Base-by-base conservation (phyloP, 1,140 invertebrate species). In the Trachelipus rathkii region DNA sequence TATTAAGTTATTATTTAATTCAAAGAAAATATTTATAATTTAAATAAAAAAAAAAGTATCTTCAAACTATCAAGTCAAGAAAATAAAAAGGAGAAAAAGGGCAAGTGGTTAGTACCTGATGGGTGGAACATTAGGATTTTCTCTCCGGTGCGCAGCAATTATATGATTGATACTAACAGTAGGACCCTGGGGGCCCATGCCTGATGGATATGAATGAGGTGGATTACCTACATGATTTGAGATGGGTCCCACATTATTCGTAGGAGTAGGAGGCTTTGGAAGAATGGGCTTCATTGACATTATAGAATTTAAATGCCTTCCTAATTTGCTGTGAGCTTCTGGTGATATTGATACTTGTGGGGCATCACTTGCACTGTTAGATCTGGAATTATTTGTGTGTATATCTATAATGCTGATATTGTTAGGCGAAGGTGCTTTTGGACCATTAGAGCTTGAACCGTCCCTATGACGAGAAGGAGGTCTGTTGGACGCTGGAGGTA, bases 91-190 rank as follows among this genome's bases (percentile, higher is more conserved):
- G 9, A 50, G 24, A 44, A 67, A 44, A 23, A 70, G 33, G 6
- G 33, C 6, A 33, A 33, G 33, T 33, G 1, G 33, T 33, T 33
- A 33, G 33, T 75, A 77, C 82, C 82, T 77, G 11, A 80, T 78
- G 5, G 82, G 82, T 6, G 79, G 78, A 76, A 80, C 77, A 44
- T 81, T 78, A 3, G 82, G 82, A 72, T 82, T 82, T 71, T 82
- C 82, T 69, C 91, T 89, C 77, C 92, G 88, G 82, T 93, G 92
- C 84, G 93, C 92, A 0, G 91, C 92, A 82, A 94, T 94, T 72
- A 94, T 91, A 6, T 92, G 91, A 82, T 91, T 89, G 11, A 94
- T 92, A 84, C 93, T 91, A 68, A 93, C 88, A 43, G 91, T 91
- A 0, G 91, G 89, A 0, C 92, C 90, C 82, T 93, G 91, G 23